Base-by-base conservation (phyloP, 2,797 vertebrate species). In the Diplodus sargus region DNA sequence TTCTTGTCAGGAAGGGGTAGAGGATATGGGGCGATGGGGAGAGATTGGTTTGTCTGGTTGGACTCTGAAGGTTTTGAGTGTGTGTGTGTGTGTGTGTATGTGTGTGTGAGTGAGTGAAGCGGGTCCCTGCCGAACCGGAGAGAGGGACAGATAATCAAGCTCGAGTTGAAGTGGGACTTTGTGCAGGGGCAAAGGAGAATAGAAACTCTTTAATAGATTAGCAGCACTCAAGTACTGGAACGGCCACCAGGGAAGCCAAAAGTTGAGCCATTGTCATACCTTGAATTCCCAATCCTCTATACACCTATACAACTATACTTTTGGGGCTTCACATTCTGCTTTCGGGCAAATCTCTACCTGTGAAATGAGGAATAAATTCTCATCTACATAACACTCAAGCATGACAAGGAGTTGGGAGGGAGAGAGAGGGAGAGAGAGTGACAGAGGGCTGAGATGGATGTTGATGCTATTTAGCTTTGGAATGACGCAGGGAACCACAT, bases 171-270 rank as follows among this genome's bases (percentile, higher is more conserved):
- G 72, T 87, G 84, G 85, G 90, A 93, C 85, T 88, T 74, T 65
- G 88, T 84, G 75, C 81, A 57, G 77, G 79, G 77, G 81, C 81
- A 82, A 84, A 89, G 82, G 78, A 92, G 86, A 93, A 89, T 79
- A 73, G 85, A 93, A 92, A 88, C 77, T 89, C 84, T 91, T 92
- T 89, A 91, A 92, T 79, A 94, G 91, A 93, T 94, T 91, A 93
- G 88, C 83, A 81, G 76, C 74, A 63, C 70, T 90, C 68, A 61
- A 91, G 87, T 76, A 78, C 80, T 74, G 79, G 82, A 92, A 88
- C 66, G 49, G 84, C 89, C 89, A 81, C 90, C 68, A 72, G 90
- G 87, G 90, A 88, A 79, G 70, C 70, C 56, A 22, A 56, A 58
- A 83, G 75, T 63, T 82, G 79, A 90, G 85, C 67, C 74, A 87